Percentiles rank a stretch among this genome's conserved stretches.
These are phyloP conservation scores for Sarcophaga subvicina DNA, from an alignment of 2,888 invertebrate species.

Conservation along the genomic window DNA sequence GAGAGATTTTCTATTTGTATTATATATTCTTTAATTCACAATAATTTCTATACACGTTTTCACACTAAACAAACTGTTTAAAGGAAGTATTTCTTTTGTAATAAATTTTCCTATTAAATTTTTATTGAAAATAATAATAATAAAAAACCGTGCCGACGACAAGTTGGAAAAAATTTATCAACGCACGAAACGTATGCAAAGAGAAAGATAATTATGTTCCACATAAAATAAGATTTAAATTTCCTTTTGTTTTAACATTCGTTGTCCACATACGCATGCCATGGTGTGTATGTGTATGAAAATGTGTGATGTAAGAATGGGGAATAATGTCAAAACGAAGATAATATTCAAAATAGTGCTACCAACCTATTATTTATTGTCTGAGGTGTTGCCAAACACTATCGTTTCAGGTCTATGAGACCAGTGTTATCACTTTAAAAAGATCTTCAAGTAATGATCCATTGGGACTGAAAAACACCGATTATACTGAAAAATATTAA, in stretches of 20 bases:
- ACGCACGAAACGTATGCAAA: slow-evolving; percentile 54
- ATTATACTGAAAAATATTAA: no score
- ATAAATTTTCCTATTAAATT: slow-evolving; percentile 56
- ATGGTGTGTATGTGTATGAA: slow-evolving; percentile 25
- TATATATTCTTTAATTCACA: slow-evolving; percentile 37
- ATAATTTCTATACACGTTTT: slow-evolving; percentile 43
- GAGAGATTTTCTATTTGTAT: slow-evolving; percentile 29
- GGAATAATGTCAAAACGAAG: slow-evolving; percentile 43
- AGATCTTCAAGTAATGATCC: not conserved
- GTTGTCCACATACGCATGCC: slow-evolving; percentile 55
- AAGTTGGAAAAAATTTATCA: slow-evolving; percentile 63
- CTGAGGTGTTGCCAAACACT: not conserved
- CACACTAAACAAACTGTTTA: slow-evolving; percentile 51
- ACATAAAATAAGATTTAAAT: slow-evolving; percentile 55
- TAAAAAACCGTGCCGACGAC: slow-evolving; percentile 61
- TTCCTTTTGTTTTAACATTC: slow-evolving; percentile 52
- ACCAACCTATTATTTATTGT: not conserved
- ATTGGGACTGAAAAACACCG: no score
- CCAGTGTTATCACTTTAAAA: not conserved
- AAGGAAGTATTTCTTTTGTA: slow-evolving; percentile 60
- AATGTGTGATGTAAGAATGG: slow-evolving; percentile 46
- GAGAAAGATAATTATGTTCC: slow-evolving; percentile 53
- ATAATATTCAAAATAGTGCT: not conserved
- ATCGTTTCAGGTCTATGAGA: not conserved
- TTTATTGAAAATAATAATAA: slow-evolving; percentile 64